A percentile compares a stretch with the other conserved stretches of the same genome.
phyloP scores from a whole-genome alignment of 2,888 invertebrate species.

The Amiota communis region DNA sequence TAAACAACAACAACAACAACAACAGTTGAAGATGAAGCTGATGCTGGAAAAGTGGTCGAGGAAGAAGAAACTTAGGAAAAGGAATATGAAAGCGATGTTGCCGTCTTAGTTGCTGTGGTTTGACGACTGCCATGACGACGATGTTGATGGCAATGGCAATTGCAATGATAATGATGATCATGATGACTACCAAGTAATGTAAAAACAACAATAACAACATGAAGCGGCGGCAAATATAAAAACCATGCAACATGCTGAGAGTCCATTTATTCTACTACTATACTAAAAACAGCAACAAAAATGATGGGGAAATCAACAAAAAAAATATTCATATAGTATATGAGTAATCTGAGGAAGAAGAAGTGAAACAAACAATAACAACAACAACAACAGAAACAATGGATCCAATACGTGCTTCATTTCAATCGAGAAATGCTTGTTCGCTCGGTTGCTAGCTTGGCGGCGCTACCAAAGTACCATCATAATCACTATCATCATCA shows the following conservation, averaged over 20 bases:
- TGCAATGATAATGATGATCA: slow-evolving; percentile 33
- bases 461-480: not conserved
- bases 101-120: not conserved
- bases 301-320: not conserved
- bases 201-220: slow-evolving; percentile 7
- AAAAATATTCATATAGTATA: not conserved
- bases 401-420: slow-evolving; percentile 23
- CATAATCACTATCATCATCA: slow-evolving; percentile 21
- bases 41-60: not conserved
- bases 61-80: not conserved
- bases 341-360: not conserved
- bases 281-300: not conserved
- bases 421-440: slow-evolving; percentile 2
- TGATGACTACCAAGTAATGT: slow-evolving; percentile 27
- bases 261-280: slow-evolving; percentile 21
- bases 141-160: slow-evolving; percentile 33
- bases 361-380: slow-evolving; percentile 6
- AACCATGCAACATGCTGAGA: slow-evolving; percentile 27
- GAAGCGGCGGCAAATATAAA: slow-evolving; percentile 23
- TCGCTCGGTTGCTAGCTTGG: not conserved
- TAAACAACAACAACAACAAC: not conserved
- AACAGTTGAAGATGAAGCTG: not conserved
- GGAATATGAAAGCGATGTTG: no score
- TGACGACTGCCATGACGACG: slow-evolving; percentile 16
- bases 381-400: slow-evolving; percentile 7